Conservation (phyloP, 2,113 vertebrate genomes). For the Anser brachyrhynchus region DNA sequence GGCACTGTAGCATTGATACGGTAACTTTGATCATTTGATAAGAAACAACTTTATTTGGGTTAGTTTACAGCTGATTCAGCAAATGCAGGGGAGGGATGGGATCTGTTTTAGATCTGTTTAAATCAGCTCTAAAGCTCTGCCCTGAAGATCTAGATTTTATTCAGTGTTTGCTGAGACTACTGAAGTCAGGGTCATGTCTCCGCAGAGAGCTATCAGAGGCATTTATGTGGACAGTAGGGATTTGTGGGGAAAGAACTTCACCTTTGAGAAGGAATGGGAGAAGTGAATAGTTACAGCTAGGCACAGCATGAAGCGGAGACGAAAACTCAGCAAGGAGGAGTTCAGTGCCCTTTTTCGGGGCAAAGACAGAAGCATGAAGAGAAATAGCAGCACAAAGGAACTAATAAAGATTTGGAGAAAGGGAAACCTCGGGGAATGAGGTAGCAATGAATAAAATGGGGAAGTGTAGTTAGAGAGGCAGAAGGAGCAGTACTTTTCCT, state of each 20-base stretch:
- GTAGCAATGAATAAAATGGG: neutral
- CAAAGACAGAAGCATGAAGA: neutral
- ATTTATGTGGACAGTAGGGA: neutral
- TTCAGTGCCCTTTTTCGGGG: neutral
- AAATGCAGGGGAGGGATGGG: neutral
- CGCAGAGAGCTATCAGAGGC: neutral
- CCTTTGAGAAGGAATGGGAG: neutral
- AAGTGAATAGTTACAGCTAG: neutral
- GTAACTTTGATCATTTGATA: neutral
- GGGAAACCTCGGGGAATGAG: neutral
- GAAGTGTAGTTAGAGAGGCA: neutral
- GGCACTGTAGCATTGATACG: neutral
- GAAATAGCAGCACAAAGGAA: neutral
- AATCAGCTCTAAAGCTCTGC: neutral
- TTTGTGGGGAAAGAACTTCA: conserved; percentile 1
- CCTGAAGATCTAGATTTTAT: neutral
- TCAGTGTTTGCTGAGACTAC: neutral
- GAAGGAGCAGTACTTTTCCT: neutral
- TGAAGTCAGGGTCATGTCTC: conserved; percentile 29
- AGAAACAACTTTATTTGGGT: neutral
- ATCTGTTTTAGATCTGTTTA: neutral
- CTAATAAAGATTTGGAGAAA: neutral
- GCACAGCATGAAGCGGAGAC: neutral
- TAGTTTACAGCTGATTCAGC: neutral
- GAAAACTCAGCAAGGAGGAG: neutral